A percentile compares a stretch with the other conserved stretches of the same genome.
phyloP scores from a whole-genome alignment of 1,140 invertebrate genomes.

The Neodiprion fabricii region DNA sequence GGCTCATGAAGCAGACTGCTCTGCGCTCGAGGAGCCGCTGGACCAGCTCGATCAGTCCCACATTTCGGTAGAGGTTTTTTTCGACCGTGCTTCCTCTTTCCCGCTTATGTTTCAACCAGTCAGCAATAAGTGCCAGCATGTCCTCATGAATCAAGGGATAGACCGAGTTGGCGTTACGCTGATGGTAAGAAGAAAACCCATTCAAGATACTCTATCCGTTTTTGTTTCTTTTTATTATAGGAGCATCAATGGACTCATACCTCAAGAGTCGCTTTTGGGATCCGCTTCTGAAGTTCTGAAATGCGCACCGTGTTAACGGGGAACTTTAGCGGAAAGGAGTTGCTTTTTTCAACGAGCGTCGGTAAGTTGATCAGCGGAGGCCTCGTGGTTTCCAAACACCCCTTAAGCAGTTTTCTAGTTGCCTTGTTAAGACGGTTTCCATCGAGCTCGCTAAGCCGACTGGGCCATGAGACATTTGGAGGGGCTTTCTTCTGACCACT shows the following conservation, averaged over 20 bases:
- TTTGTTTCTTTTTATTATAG: neutral
- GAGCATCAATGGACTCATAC: neutral
- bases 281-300: constrained; percentile 28
- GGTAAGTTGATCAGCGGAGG: constrained; percentile 11
- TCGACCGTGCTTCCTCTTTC: constrained; percentile 59
- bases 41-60: constrained; percentile 64
- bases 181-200: neutral
- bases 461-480: neutral
- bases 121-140: constrained; percentile 16
- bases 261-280: constrained; percentile 30
- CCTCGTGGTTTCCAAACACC: neutral
- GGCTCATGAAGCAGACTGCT: constrained; percentile 62
- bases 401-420: neutral
- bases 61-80: constrained; percentile 63
- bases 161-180: constrained; percentile 14
- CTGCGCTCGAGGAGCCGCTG: constrained; percentile 66
- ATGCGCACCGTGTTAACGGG: constrained; percentile 35
- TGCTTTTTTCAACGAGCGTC: constrained; percentile 34
- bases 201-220: neutral
- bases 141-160: constrained; percentile 21
- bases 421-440: neutral
- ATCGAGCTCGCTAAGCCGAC: neutral
- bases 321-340: constrained; percentile 38
- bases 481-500: neutral
- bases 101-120: constrained; percentile 16